Base-by-base conservation (phyloP, 1,140 invertebrate species). In the Calephelis nemesis region DNA sequence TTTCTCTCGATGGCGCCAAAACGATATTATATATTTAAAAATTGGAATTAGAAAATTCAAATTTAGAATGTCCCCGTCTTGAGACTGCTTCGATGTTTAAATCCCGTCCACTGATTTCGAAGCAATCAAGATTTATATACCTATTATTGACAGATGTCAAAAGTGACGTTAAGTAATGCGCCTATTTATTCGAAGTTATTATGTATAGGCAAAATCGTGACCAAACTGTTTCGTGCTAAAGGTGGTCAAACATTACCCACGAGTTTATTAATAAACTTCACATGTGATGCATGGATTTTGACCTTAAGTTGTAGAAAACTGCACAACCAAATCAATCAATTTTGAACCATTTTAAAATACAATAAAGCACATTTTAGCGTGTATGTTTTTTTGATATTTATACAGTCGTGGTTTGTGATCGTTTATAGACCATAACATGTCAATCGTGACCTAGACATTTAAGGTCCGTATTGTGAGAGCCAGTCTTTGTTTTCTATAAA, bases 381-480 rank as follows among this genome's bases (percentile, higher is more conserved):
- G 50, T 19, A 54, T 13, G 15, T 19, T n/a, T 54, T n/a, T 7
- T 45, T 45, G 42, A 45, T 54, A 54, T 54, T 54, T 19, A 19
- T 54, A 30, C 15, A 19, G 50, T 54, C 50, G 50, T 54, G 40
- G 13, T 19, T 63, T 42, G 30, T 50, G 19, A 63, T 63, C 48
- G 48, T 50, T 65, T 65, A 65, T 52, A 42, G 49, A 65, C 64
- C 64, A 65, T 42, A 64, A 64, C 77, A 79, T 74, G 78, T 70
- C n/a, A 64, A 65, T 69, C 77, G 76, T 83, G 83, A 80, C 77
- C 80, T 83, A 80, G 77, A 73, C 76, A 79, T 84, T 83, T 83
- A 40, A 52, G 67, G 39, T 48, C 15, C 9, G 52, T 54, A 54
- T 68, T 63, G 45, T 67, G 49, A 40, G 63, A 54, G 63, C 47